phyloP scores from a whole-genome alignment of 2,888 invertebrate genomes.

The Oegoconia quadripuncta region DNA sequence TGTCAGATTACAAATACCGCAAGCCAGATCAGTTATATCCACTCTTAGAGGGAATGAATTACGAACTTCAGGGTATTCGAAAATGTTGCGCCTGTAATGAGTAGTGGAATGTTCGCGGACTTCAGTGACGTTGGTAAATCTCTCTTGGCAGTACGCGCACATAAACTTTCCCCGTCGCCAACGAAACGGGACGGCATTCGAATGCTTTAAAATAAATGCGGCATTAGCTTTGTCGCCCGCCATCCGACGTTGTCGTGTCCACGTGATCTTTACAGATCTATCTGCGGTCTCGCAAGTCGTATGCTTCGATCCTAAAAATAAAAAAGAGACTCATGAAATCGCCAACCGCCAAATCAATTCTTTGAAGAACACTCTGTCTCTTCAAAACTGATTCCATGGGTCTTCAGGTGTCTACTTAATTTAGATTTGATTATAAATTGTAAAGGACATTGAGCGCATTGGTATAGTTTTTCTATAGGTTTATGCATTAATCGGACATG shows the following conservation, averaged over 20 bases:
- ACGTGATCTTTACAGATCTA: conserved; percentile 30
- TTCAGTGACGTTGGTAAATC: conserved; percentile 33
- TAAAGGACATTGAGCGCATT: conserved; percentile 45
- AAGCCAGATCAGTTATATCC: conserved; percentile 47
- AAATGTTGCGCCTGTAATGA: conserved; percentile 44
- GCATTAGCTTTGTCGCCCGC: conserved; percentile 49
- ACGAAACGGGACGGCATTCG: conserved; percentile 55
- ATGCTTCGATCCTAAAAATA: conserved; percentile 49
- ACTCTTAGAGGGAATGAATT: conserved; percentile 50
- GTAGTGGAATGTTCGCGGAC: conserved; percentile 38
- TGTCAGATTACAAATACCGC: conserved; percentile 35
- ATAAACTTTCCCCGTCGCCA: conserved; percentile 52
- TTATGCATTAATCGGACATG: conserved; percentile 48
- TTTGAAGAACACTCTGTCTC: conserved; percentile 9
- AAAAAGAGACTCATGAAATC: conserved; percentile 20
- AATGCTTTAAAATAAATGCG: conserved; percentile 46
- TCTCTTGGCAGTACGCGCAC: conserved; percentile 51
- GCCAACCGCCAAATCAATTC: not conserved
- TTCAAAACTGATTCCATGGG: conserved; percentile 34
- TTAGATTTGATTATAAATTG: conserved; percentile 46
- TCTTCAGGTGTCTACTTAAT: conserved; percentile 41
- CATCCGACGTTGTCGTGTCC: conserved; percentile 42
- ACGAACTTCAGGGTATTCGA: conserved; percentile 36
- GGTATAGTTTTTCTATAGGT: conserved; percentile 34
- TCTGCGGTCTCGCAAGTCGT: conserved; percentile 10